phyloP scores from a whole-genome alignment of 2,888 invertebrate species.

The Podotricha telesiphe region DNA sequence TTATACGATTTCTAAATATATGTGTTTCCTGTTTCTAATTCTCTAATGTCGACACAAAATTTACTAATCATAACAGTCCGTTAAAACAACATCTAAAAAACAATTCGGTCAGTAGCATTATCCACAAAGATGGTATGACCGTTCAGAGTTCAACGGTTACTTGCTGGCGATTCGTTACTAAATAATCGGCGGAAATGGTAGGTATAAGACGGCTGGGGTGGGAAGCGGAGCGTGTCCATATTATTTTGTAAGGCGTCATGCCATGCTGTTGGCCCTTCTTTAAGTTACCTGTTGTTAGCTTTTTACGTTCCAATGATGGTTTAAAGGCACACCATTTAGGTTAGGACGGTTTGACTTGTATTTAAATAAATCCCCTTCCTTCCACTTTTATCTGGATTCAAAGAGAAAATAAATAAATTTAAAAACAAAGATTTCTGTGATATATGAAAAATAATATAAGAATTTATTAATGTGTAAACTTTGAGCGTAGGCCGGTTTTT shows the following conservation, averaged over 20 bases:
- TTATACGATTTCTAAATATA: too few relatives aligned
- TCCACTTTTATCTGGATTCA: too few relatives aligned
- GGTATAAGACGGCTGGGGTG: constrained; percentile 68
- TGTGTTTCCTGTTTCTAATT: too few relatives aligned
- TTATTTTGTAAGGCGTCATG: constrained; percentile 49
- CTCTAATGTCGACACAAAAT: not conserved
- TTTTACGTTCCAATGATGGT: not conserved
- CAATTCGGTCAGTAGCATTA: constrained; percentile 35
- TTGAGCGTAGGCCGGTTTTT: too few relatives aligned
- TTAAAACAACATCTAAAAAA: not conserved
- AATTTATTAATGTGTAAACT: too few relatives aligned
- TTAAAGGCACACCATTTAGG: not conserved
- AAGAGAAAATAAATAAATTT: too few relatives aligned
- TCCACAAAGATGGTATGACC: constrained; percentile 37
- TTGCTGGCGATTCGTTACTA: constrained; percentile 57
- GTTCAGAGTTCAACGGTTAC: constrained; percentile 62
- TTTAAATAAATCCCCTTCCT: too few relatives aligned
- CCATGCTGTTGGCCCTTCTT: constrained; percentile 23
- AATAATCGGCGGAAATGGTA: constrained; percentile 69
- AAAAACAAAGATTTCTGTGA: too few relatives aligned
- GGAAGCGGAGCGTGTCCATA: constrained; percentile 65
- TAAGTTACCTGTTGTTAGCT: constrained; percentile 34
- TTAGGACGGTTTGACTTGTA: too few relatives aligned
- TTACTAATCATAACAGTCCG: not conserved
- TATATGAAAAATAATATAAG: too few relatives aligned